Evolutionary conservation across 2,113 vertebrate genomes (phyloP).

Genomic region (Sminthopsis crassicaudata): DNA sequence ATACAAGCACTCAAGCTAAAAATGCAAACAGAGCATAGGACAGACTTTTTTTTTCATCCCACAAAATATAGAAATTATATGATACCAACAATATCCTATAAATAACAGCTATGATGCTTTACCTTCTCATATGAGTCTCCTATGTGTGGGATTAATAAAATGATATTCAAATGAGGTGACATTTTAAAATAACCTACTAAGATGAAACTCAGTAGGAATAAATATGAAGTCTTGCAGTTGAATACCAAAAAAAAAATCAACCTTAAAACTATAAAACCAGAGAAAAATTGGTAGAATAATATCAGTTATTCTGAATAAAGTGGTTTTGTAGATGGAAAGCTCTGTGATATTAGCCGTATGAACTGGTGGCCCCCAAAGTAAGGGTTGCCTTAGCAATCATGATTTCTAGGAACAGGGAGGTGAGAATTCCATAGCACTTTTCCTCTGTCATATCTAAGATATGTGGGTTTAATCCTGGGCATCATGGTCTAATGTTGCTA

Average conservation of each 20-base stretch:
- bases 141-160: neutral
- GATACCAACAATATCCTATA: neutral
- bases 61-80: neutral
- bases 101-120: neutral
- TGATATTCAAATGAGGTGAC: neutral
- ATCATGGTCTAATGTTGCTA: neutral
- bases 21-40: neutral
- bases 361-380: no score
- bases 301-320: no score
- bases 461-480: neutral
- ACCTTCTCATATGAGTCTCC: neutral
- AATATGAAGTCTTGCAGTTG: neutral
- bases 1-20: neutral
- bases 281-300: no score
- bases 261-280: no score
- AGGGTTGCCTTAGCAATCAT: no score
- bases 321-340: no score
- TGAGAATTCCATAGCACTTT: neutral
- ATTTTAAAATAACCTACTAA: neutral
- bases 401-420: no score
- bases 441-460: neutral
- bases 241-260: no score
- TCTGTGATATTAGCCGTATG: no score
- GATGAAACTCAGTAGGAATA: neutral
- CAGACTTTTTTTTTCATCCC: neutral